Conservation (phyloP, 2,797 vertebrate genomes). For the Neosilurus hyrtlii region DNA sequence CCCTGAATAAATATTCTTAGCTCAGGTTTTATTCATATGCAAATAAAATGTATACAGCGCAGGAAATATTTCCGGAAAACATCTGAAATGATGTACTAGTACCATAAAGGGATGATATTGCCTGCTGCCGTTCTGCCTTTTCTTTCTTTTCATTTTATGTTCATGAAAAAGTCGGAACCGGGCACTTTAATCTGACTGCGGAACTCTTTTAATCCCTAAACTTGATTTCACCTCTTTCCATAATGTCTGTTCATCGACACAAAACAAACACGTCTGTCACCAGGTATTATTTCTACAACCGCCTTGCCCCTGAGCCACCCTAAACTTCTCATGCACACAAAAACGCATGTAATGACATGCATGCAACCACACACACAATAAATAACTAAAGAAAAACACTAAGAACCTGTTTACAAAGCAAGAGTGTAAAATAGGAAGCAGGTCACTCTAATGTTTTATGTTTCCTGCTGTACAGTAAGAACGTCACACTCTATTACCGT, state of each 20-base stretch:
- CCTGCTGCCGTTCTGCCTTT: not conserved
- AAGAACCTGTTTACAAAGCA: slow-evolving; percentile 26
- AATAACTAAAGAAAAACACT: slow-evolving; percentile 30
- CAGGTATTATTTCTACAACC: not conserved
- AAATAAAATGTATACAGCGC: not conserved
- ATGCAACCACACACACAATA: slow-evolving; percentile 24
- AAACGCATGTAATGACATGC: slow-evolving; percentile 8
- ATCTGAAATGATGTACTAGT: not conserved
- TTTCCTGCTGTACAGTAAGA: not conserved
- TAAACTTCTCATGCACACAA: slow-evolving; percentile 1
- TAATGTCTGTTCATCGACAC: not conserved
- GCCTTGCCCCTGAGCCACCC: slow-evolving; percentile 27
- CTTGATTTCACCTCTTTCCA: slow-evolving; percentile 6
- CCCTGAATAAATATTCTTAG: not conserved
- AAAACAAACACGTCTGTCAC: slow-evolving; percentile 22
- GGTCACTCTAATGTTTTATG: not conserved
- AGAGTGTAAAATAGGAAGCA: not conserved
- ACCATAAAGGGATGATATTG: not conserved
- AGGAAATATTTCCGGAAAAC: not conserved
- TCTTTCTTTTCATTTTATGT: not conserved
- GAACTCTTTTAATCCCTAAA: slow-evolving; percentile 22
- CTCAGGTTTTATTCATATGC: not conserved
- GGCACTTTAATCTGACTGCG: not conserved
- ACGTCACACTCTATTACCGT: not conserved
- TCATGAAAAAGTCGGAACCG: not conserved